These are phyloP conservation scores for Lasioglossum morio DNA, from an alignment of 2,888 invertebrate species.

Conservation along the genomic window DNA sequence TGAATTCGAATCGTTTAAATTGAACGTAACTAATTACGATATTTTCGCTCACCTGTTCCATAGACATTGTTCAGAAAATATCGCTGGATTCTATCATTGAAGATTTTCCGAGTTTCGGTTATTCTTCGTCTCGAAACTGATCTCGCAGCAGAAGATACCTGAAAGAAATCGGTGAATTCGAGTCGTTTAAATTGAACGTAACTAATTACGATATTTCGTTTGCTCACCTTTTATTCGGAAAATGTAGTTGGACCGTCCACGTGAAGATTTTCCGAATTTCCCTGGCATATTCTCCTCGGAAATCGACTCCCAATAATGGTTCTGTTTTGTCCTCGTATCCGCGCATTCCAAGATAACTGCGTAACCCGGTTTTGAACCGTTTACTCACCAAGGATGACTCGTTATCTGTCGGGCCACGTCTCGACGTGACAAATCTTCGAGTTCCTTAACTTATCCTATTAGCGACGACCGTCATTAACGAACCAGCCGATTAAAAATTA, in stretches of 20 bases:
- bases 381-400: background rate
- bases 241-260: background rate
- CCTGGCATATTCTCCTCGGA: background rate
- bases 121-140: background rate
- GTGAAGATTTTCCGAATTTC: background rate
- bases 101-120: too few relatives aligned
- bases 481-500: background rate
- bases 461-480: background rate
- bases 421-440: background rate
- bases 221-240: background rate
- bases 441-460: background rate
- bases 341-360: conserved; percentile 2
- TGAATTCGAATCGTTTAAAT: background rate
- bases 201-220: background rate
- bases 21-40: background rate
- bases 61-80: background rate
- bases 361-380: background rate
- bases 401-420: background rate
- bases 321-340: background rate
- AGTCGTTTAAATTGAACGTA: background rate
- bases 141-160: background rate
- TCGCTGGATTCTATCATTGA: background rate
- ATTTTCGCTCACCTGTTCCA: background rate
- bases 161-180: background rate
- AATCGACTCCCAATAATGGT: background rate